Evolutionary conservation across 2,888 invertebrate species (phyloP), one percentile per base, ranked within the genome.

Genomic region (Germaria angustata): DNA sequence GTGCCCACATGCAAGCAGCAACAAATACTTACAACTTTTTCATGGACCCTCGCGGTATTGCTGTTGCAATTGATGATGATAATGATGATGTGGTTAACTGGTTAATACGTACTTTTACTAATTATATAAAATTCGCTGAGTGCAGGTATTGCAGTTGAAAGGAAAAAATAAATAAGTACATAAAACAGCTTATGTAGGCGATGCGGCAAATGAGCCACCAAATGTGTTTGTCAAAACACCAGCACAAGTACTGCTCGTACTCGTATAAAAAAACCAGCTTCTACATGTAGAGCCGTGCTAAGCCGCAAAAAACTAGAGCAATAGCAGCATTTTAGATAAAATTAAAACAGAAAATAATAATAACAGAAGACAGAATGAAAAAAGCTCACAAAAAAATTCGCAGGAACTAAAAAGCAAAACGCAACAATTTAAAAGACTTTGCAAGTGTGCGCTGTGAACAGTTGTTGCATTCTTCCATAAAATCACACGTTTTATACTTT

Each of bases 401-500:
- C 63, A 49, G 46, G 39, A 39, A 63, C 24, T 41, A 15, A 34
- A 59, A 66, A 34, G 24, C 4, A 49, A 17, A 32, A 32, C 3
- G 15, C 6, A 39, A 41, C 57, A 44, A 61, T n/a, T 41, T 28
- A 59, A 24, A 53, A 73, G 59, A 39, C 39, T 49, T 15, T 49
- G 57, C 41, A 57, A 63, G 77, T 73, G 57, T 75, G 79, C 65
- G 57, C 39, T 82, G 69, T 39, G 80, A 80, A 84, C 84, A 84
- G 84, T 84, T 84, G 85, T 82, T 79, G 84, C 85, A 85, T 85
- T 85, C 85, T 84, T 85, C 82, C 84, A 85, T 84, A 85, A 85
- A 81, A 84, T 84, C 84, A 85, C 82, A 84, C 80, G 82, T 82
- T 82, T 71, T 79, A 63, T 57, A 24, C 20, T 46, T 8, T 44